These are phyloP conservation scores for Acrobasis consociella DNA, from an alignment of 2,888 invertebrate species.

Conservation along the genomic window DNA sequence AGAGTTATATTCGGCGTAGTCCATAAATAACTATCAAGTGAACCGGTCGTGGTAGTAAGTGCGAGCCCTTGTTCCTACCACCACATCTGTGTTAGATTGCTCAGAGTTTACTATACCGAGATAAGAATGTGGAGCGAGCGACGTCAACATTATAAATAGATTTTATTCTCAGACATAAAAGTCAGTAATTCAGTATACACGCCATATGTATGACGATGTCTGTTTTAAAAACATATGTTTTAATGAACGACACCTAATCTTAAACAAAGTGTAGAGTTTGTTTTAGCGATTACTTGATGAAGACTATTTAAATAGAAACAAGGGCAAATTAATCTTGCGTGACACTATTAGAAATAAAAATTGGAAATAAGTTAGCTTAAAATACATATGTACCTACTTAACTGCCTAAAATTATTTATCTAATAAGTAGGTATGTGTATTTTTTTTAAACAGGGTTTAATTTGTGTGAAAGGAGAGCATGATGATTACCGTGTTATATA, in stretches of 20 bases:
- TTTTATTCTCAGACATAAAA: constrained; percentile 69
- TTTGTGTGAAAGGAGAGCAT: neutral
- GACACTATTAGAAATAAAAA: too few species aligned
- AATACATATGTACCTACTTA: too few species aligned
- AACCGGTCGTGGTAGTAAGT: constrained; percentile 24
- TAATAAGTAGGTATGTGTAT: too few species aligned
- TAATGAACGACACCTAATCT: constrained; percentile 37
- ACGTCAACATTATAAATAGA: constrained; percentile 80
- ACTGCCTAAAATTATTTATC: too few species aligned
- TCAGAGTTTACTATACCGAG: constrained; percentile 54
- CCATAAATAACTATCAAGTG: constrained; percentile 29
- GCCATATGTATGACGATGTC: constrained; percentile 53
- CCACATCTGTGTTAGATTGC: constrained; percentile 62
- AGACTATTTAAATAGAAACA: neutral
- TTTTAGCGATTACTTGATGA: neutral
- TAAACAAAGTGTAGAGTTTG: neutral
- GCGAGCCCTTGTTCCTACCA: constrained; percentile 37
- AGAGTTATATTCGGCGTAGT: constrained; percentile 26
- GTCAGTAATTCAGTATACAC: constrained; percentile 59
- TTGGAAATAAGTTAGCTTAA: too few species aligned
- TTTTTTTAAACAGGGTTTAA: too few species aligned
- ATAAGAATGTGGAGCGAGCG: constrained; percentile 75
- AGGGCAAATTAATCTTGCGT: neutral
- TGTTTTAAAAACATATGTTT: constrained; percentile 51
- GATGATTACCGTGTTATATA: neutral